Conservation (phyloP, 2,888 invertebrate species). For the Glyphotaelius pellucidus region DNA sequence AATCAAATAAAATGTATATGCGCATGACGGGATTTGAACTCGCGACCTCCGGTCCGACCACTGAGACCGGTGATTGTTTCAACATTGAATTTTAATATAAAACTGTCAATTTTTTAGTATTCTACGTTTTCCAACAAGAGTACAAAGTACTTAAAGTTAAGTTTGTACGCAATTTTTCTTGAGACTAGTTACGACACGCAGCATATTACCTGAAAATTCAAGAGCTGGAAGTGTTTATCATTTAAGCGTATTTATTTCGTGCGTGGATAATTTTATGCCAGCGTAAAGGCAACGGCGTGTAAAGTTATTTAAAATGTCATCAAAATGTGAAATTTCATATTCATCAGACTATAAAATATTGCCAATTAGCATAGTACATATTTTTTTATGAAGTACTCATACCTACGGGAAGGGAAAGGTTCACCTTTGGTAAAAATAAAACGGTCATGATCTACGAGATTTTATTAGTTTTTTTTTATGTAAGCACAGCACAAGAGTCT, state of each 20-base stretch:
- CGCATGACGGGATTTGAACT: too few relatives aligned
- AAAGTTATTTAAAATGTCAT: conserved; percentile 43
- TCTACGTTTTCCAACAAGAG: not conserved
- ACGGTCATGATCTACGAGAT: not conserved
- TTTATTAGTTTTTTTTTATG: not conserved
- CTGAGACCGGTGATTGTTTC: too few relatives aligned
- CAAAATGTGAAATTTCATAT: conserved; percentile 44
- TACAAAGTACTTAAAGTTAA: not conserved
- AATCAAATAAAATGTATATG: too few relatives aligned
- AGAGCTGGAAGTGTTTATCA: not conserved
- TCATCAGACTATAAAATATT: conserved; percentile 48
- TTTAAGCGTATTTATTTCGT: conserved; percentile 5
- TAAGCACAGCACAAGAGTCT: too few relatives aligned
- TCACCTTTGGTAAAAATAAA: not conserved
- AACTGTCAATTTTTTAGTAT: not conserved
- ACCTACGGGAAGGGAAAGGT: conserved; percentile 6
- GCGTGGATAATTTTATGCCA: conserved; percentile 30
- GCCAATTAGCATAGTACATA: conserved; percentile 46
- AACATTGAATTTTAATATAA: too few relatives aligned
- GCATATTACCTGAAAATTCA: not conserved
- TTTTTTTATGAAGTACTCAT: not conserved
- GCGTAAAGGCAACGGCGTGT: conserved; percentile 25
- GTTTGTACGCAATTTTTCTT: not conserved
- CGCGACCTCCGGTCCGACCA: too few relatives aligned
- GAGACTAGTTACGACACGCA: not conserved